These are phyloP conservation scores for Laticauda laticaudata DNA, from an alignment of 2,113 vertebrate genomes.

Conservation along the genomic window DNA sequence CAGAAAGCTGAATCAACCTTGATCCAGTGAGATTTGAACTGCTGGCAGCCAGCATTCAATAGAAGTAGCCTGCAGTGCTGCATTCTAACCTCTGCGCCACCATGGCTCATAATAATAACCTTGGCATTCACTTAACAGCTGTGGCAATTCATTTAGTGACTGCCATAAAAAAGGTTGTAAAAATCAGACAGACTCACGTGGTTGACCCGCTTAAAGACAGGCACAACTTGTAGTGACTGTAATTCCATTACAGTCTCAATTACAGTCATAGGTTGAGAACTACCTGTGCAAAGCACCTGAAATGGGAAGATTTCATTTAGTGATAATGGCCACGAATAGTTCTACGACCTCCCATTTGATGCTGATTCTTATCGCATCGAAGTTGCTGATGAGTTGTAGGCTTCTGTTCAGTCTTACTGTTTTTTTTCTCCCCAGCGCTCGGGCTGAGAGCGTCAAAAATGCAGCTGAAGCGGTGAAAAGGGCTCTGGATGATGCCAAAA, in stretches of 20 bases:
- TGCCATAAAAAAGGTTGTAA: not conserved
- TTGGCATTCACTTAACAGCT: not conserved
- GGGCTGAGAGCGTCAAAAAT: conserved; percentile 82
- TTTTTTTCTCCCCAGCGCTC: conserved; percentile 63
- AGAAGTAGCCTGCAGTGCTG: too few species aligned
- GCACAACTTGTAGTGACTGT: not conserved
- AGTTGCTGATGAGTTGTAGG: not conserved
- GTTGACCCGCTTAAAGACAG: not conserved
- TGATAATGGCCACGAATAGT: not conserved
- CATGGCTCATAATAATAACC: not conserved
- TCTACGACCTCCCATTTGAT: not conserved
- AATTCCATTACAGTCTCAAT: not conserved
- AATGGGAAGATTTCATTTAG: not conserved
- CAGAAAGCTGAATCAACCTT: too few species aligned
- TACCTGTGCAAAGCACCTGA: not conserved
- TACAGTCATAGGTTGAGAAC: not conserved
- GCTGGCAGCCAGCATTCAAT: too few species aligned
- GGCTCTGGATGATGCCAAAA: conserved; percentile 80
- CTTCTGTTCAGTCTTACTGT: not conserved
- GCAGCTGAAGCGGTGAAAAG: conserved; percentile 80
- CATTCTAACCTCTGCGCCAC: too few species aligned
- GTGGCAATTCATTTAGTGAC: not conserved
- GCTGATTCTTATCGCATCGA: not conserved
- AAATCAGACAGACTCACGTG: not conserved
- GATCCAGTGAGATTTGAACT: too few species aligned